These are phyloP conservation scores for Lysandra coridon DNA, from an alignment of 2,888 invertebrate species.

Conservation along the genomic window DNA sequence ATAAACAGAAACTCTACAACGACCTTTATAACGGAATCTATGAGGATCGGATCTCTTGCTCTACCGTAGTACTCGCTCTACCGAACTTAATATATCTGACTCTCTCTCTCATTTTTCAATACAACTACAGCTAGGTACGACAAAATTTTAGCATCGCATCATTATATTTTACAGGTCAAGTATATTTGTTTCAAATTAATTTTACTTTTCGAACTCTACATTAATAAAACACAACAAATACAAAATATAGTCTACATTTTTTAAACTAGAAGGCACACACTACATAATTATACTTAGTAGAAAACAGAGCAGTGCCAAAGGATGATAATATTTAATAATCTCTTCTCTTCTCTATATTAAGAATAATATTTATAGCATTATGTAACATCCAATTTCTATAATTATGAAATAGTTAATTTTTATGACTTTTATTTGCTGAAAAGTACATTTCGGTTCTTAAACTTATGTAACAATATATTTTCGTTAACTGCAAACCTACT, in stretches of 20 bases:
- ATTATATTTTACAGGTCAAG: constrained; percentile 22
- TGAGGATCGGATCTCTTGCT: background rate
- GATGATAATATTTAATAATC: no score
- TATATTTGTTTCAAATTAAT: constrained; percentile 12
- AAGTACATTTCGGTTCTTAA: background rate
- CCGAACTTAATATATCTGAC: background rate
- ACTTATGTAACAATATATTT: background rate
- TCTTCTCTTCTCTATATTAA: no score
- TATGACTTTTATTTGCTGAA: background rate
- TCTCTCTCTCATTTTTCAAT: background rate
- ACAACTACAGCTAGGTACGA: background rate
- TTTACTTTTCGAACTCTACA: constrained; percentile 9
- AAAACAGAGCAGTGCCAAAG: no score
- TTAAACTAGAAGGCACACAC: no score
- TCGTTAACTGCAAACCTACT: background rate
- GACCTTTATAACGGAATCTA: background rate
- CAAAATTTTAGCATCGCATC: constrained; percentile 1
- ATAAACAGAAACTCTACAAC: background rate
- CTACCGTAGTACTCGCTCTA: background rate
- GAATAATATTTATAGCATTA: no score
- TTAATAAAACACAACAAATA: background rate
- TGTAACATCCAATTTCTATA: no score
- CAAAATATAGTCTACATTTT: background rate
- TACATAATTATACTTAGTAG: no score
- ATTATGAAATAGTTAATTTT: no score